Evolutionary conservation across 1,140 invertebrate genomes (phyloP).

Genomic region (Bombus ignitus): DNA sequence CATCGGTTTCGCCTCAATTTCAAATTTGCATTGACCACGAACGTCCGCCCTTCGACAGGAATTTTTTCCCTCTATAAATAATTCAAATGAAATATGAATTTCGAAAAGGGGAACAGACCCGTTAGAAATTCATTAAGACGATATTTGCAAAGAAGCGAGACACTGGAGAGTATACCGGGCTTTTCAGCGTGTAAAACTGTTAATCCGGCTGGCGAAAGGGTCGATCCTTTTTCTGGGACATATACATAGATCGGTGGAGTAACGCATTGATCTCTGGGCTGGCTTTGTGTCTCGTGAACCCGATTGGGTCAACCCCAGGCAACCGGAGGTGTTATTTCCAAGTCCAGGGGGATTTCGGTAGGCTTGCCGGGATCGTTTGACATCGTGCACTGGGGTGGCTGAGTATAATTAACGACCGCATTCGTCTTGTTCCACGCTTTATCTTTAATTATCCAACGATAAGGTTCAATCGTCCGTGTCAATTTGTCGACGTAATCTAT

Average conservation of each 20-base stretch:
- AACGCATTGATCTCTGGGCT: conserved; percentile 51
- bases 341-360: conserved; percentile 51
- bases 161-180: not conserved
- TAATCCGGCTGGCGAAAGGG: conserved; percentile 26
- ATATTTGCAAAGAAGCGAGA: not conserved
- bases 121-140: conserved; percentile 6
- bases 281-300: conserved; percentile 48
- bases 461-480: conserved; percentile 28
- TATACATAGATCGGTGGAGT: not conserved
- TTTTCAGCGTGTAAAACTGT: conserved; percentile 12
- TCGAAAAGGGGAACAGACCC: not conserved
- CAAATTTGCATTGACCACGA: not conserved
- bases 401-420: conserved; percentile 48
- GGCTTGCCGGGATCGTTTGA: conserved; percentile 51
- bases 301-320: conserved; percentile 46
- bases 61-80: not conserved
- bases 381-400: not conserved
- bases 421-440: conserved; percentile 30
- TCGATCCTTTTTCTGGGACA: conserved; percentile 24
- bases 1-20: not conserved
- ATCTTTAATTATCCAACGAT: conserved; percentile 52
- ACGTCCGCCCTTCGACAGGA: too few species aligned
- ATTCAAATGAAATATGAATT: not conserved
- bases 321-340: conserved; percentile 48
- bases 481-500: not conserved